These are phyloP conservation scores for Oncorhynchus mykiss DNA, from an alignment of 2,113 vertebrate species.

Conservation along the genomic window DNA sequence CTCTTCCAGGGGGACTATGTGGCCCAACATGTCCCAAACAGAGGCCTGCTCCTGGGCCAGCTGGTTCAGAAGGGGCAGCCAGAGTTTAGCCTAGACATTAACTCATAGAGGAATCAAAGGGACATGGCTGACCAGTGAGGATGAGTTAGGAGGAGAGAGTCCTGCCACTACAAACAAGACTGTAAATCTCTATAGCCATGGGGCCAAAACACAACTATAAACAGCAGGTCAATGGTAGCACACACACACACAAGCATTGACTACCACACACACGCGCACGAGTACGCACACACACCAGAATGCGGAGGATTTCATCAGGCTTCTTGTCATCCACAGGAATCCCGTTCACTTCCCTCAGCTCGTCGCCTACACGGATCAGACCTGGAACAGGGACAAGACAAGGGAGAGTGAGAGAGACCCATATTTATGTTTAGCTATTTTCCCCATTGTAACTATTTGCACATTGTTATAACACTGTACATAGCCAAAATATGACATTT, in stretches of 20 bases:
- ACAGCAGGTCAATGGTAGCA: not conserved
- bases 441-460: too few relatives aligned
- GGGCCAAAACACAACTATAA: slow-evolving; percentile 20
- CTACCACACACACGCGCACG: slow-evolving; percentile 6
- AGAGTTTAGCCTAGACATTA: slow-evolving; percentile 58
- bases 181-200: slow-evolving; percentile 26
- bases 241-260: slow-evolving; percentile 1
- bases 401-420: not conserved
- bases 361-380: slow-evolving; percentile 92
- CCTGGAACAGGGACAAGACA: slow-evolving; percentile 69
- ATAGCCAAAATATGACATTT: too few relatives aligned
- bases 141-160: slow-evolving; percentile 22
- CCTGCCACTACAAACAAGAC: slow-evolving; percentile 50
- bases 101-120: slow-evolving; percentile 31
- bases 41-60: too few relatives aligned
- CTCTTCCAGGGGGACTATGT: slow-evolving; percentile 8
- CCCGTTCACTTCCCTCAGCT: slow-evolving; percentile 93
- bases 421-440: too few relatives aligned
- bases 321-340: slow-evolving; percentile 92
- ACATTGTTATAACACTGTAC: too few relatives aligned
- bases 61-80: slow-evolving; percentile 34
- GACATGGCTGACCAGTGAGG: slow-evolving; percentile 5
- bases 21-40: slow-evolving; percentile 11
- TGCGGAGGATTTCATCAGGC: slow-evolving; percentile 93
- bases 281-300: slow-evolving; percentile 72